These are phyloP conservation scores for Sebastiscus tertius DNA, from an alignment of 2,797 vertebrate species.

Conservation along the genomic window DNA sequence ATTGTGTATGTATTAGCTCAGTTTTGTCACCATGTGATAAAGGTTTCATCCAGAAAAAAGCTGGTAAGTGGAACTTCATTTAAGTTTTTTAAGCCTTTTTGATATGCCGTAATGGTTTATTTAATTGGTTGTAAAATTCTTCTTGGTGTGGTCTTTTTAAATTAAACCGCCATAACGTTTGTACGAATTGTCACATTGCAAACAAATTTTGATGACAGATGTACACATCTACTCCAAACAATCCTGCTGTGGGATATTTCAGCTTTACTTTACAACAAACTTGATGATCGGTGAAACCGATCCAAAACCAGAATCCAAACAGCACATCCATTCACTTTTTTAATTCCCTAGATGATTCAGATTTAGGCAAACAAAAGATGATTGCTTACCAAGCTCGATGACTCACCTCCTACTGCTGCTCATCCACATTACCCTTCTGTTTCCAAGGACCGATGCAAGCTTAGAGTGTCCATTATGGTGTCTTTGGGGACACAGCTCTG, in stretches of 20 bases:
- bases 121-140: neutral
- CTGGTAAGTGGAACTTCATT: neutral
- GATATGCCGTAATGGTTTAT: neutral
- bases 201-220: too few relatives aligned
- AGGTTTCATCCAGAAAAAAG: neutral
- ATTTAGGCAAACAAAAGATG: conserved; percentile 35
- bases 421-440: conserved; percentile 60
- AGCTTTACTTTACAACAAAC: neutral
- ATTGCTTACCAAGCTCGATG: conserved; percentile 34
- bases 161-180: neutral
- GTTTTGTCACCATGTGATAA: neutral
- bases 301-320: neutral
- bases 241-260: neutral
- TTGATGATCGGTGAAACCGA: neutral
- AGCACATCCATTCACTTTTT: neutral
- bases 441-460: conserved; percentile 43
- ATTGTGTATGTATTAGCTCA: neutral
- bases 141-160: neutral
- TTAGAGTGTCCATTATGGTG: conserved; percentile 65
- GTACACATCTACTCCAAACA: too few relatives aligned
- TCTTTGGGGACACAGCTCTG: conserved; percentile 61
- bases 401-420: conserved; percentile 52
- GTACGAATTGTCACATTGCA: neutral
- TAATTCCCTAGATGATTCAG: conserved; percentile 7
- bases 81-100: too few relatives aligned